Evolutionary conservation across 2,797 vertebrate species (phyloP), one percentile per base, ranked within the genome.

Genomic region (Lacerta agilis): DNA sequence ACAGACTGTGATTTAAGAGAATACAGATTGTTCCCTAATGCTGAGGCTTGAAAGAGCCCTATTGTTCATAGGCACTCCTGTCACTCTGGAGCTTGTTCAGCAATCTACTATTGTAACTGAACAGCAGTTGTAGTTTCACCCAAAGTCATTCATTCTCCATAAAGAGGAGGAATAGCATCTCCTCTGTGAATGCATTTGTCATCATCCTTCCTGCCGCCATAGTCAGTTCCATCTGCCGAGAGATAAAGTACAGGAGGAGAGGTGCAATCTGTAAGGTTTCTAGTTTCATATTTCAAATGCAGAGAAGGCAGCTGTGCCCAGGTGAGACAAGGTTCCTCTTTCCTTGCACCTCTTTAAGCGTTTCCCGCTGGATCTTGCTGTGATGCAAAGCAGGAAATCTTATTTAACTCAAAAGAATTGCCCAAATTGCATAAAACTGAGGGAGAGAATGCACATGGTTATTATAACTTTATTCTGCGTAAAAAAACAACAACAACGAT

Each of bases 261-360:
- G 25, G 20, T 49, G 25, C 73, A 81, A 43, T 77, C 86, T 76
- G 23, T 77, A 82, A 36, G 45, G 38, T 0, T 88, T 85, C 58
- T 10, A 61, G 80, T 38, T 55, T 64, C 15, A 55, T 86, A 61
- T 80, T 94, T 93, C 86, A 78, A 93, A 66, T 6, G 4, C 78
- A 87, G 4, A 2, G 17, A 43, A 87, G 69, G 61, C 18, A 38
- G 45, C 83, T 77, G 10, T 81, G 78, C 25, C 43, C 55, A 33
- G 69, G n/a, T 67, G 72, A 80, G 27, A 20, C 72, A 67, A 41
- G 36, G 20, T 25, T 55, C 49, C 49, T 15, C 8, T 18, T 85
- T 89, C 36, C 36, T 69, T 41, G 33, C 43, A 38, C 58, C 17
- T 64, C 20, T 27, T 27, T 11, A n/a, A 76, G 43, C 58, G 67